Conservation (phyloP, 2,113 vertebrate genomes). For the Phalacrocorax brasilianus region DNA sequence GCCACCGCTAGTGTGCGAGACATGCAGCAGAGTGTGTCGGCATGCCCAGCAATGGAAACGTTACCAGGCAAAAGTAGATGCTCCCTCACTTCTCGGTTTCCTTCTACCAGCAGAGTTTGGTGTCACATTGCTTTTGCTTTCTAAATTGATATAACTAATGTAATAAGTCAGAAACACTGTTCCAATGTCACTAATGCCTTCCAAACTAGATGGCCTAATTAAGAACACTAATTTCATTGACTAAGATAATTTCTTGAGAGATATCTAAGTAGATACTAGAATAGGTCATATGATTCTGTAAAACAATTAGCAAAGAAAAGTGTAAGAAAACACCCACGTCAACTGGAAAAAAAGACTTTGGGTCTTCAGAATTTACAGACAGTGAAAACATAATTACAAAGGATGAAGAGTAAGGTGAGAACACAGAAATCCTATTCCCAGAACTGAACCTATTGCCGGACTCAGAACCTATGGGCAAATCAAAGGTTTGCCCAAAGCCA, state of each 20-base stretch:
- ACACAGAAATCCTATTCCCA: background rate
- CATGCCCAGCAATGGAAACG: background rate
- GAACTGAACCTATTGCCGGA: background rate
- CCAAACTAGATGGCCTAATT: background rate
- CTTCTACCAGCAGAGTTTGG: background rate
- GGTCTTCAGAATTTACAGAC: background rate
- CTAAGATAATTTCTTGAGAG: background rate
- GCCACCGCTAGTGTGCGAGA: background rate
- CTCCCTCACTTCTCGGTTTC: background rate
- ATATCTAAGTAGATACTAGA: background rate
- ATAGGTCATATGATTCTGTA: background rate
- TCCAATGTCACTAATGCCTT: background rate
- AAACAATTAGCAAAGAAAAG: background rate
- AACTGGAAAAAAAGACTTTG: background rate
- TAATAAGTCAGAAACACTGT: conserved; percentile 3
- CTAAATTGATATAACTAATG: background rate
- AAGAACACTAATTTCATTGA: background rate
- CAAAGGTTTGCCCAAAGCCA: background rate
- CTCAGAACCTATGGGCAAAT: background rate
- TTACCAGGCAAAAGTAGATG: background rate
- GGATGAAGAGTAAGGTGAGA: background rate
- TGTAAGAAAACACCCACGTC: background rate
- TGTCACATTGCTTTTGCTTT: background rate
- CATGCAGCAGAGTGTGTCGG: background rate
- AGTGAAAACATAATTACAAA: background rate